Base-by-base conservation (phyloP, 1,140 invertebrate species). In the Drosophila elegans region DNA sequence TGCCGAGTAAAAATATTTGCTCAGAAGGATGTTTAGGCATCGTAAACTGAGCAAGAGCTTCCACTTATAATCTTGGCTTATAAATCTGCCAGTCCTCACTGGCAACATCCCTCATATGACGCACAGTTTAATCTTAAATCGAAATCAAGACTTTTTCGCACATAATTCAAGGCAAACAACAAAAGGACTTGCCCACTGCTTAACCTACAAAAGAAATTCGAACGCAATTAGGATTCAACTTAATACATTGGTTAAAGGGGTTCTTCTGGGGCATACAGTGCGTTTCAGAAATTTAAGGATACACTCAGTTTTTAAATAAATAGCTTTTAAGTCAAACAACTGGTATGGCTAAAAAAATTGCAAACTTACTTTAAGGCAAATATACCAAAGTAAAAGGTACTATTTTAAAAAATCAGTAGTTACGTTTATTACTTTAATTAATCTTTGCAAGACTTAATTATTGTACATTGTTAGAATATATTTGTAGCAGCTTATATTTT, bases 61-160 rank as follows among this genome's bases (percentile, higher is more conserved):
- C 21, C 57, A 41, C 61, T 49, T 38, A 64, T 73, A 73, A 80
- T 74, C 74, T 82, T 64, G 51, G 48, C 62, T 68, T 68, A 69
- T 74, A 69, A 78, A 82, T 82, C 74, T 72, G 46, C 13, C 9
- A 6, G n/a, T 38, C 44, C 60, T 75, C 61, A 48, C 46, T 45
- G 36, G 46, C 42, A 32, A 51, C 61, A 77, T 53, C 69, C 75
- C 53, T 36, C 4, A 32, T 74, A 61, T 78, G 82, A 81, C 64
- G 63, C 69, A 69, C 59, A 46, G 48, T 34, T 27, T 53, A 67
- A 82, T 82, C 64, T 62, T n/a, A 74, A 68, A 75, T 75, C 63
- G 36, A 78, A 86, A 78, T 86, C 78, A 75, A 44, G 56, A 54
- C 34, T 66, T 55, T 72, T 82, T 88, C 55, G 64, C 83, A 86